Conservation (phyloP, 2,888 invertebrate genomes). For the Platycheirus albimanus region DNA sequence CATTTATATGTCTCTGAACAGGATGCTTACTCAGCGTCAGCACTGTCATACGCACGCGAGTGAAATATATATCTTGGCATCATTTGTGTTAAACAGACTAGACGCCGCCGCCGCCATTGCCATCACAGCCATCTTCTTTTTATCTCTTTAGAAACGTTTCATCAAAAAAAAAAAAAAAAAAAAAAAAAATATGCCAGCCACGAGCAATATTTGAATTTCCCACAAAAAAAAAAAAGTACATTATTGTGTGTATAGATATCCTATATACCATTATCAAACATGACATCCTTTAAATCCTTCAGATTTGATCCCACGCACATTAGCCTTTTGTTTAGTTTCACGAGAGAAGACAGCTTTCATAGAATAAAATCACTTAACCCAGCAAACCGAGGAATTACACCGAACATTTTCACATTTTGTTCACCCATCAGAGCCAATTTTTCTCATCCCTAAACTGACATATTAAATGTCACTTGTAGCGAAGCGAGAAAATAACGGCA, state of each 20-base stretch:
- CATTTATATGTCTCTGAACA: background rate
- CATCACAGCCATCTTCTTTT: background rate
- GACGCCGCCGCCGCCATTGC: background rate
- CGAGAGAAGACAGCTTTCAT: background rate
- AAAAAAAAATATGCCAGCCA: background rate
- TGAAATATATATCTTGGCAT: slow-evolving; percentile 1
- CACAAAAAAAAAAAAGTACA: too few species aligned
- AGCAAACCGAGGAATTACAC: slow-evolving; percentile 26
- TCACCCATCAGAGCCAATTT: slow-evolving; percentile 1
- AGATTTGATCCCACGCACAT: slow-evolving; percentile 25
- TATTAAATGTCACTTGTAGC: slow-evolving; percentile 29
- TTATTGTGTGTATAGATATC: background rate
- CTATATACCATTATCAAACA: background rate
- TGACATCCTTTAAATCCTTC: slow-evolving; percentile 7
- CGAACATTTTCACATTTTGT: background rate
- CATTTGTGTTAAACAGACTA: slow-evolving; percentile 4
- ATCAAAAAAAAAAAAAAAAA: too few species aligned
- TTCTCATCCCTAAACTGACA: slow-evolving; percentile 13
- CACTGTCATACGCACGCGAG: slow-evolving; percentile 1
- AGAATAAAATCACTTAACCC: slow-evolving; percentile 28
- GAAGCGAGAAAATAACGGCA: background rate
- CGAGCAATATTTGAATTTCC: background rate
- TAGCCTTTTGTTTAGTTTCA: slow-evolving; percentile 10
- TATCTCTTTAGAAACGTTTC: background rate
- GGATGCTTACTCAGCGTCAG: background rate